Conservation (phyloP, 2,113 vertebrate species). For the Pholis gunnellus region DNA sequence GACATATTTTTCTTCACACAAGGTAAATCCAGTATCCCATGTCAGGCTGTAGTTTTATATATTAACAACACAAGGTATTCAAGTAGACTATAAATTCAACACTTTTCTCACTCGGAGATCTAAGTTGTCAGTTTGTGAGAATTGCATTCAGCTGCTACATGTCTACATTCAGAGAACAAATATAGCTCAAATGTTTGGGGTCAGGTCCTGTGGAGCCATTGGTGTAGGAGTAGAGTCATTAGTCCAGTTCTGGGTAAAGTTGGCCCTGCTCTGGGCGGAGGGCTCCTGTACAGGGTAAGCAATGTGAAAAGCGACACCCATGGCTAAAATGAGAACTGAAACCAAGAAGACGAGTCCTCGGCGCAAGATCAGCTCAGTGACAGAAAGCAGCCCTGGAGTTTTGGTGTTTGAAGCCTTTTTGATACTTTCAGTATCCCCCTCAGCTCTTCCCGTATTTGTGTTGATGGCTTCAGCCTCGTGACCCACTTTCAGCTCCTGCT, state of each 20-base stretch:
- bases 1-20: neutral
- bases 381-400: constrained; percentile 60
- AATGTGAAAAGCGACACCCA: constrained; percentile 69
- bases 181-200: constrained; percentile 26
- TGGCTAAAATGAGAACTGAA: constrained; percentile 57
- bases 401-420: constrained; percentile 28
- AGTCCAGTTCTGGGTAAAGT: constrained; percentile 71
- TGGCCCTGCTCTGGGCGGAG: constrained; percentile 33
- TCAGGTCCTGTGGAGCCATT: constrained; percentile 39
- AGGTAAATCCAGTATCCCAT: neutral
- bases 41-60: neutral
- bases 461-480: constrained; percentile 4
- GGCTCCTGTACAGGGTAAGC: constrained; percentile 68
- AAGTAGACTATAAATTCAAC: neutral
- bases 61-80: constrained; percentile 2
- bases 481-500: constrained; percentile 44
- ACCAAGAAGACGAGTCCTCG: constrained; percentile 69
- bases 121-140: neutral
- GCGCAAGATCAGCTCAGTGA: constrained; percentile 77
- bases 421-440: constrained; percentile 36
- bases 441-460: neutral
- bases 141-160: neutral
- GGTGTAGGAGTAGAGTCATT: constrained; percentile 65
- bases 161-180: constrained; percentile 19
- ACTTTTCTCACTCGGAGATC: neutral